Percentiles rank a stretch among this genome's conserved stretches.
These are phyloP conservation scores for Columba livia DNA, from an alignment of 2,113 vertebrate species.

Conservation along the genomic window DNA sequence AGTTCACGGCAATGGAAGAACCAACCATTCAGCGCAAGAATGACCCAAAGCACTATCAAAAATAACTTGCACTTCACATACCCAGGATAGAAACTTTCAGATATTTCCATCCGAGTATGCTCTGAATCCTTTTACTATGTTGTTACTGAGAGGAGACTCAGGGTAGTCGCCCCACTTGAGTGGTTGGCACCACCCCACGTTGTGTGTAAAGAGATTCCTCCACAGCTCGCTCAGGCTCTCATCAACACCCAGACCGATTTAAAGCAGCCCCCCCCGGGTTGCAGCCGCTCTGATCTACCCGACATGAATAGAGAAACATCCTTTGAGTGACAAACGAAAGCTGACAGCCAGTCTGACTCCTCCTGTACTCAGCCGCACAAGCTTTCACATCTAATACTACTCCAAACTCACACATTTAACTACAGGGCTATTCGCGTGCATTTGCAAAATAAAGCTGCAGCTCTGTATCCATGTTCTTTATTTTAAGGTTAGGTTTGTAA, in stretches of 20 bases:
- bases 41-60: neutral
- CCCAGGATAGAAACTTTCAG: fast-evolving
- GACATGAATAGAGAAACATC: neutral
- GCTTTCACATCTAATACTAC: conserved; percentile 52
- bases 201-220: neutral
- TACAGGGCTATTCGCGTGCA: neutral
- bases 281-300: neutral
- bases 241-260: neutral
- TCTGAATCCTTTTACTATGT: fast-evolving
- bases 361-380: conserved; percentile 1
- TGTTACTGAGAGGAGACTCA: neutral
- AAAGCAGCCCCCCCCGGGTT: neutral
- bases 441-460: neutral
- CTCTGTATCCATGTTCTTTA: neutral
- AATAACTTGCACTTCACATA: fast-evolving
- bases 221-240: neutral
- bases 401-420: conserved; percentile 18
- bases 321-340: conserved; percentile 51
- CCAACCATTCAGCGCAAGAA: neutral
- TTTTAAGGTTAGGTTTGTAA: neutral
- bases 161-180: neutral
- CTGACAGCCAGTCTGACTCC: conserved; percentile 48
- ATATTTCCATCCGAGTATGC: neutral
- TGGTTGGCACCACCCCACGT: neutral
- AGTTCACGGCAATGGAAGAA: neutral